Base-by-base conservation (phyloP, 2,888 invertebrate species). In the Lithophane socia region DNA sequence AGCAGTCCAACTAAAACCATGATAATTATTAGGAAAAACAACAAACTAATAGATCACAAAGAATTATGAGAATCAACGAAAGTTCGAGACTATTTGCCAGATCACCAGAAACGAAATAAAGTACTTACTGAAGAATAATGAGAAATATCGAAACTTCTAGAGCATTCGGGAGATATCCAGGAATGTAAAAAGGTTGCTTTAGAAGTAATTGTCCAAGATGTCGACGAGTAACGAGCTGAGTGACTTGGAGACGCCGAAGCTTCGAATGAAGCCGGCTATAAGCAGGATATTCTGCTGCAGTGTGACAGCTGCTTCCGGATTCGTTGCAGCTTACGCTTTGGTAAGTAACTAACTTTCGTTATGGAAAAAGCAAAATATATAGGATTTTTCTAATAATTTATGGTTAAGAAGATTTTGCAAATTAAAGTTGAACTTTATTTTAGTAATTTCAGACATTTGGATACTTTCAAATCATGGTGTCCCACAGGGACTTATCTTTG, bases 261-360 rank as follows among this genome's bases (percentile, higher is more conserved):
- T 94, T 66, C 90, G 93, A 10, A 97, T 97, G 97, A 96, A 94
- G 88, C 97, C 97, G 2, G 97, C 97, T 0, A 91, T 97, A 24
- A 95, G 91, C 79, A 95, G 92, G 77, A 94, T 97, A 87, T 97
- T 96, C 89, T 97, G 97, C 89, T 97, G 97, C 89, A 97, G 97
- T 73, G 96, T 97, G 2, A 97, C 96, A 0, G 97, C 97, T 37
- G 97, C 97, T 2, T 94, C 97, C 0, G 97, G 97, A 1, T 97
- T 97, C 79, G 93, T 97, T 24, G 97, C 97, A 73, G 97, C 97
- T 56, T 97, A 97, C 89, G 97, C 97, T 76, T 89, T 97, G 94
- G 97, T 97, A 89, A 93, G 94, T 63, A 13, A 5, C 5, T 44
- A 12, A 16, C 3, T 24, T 77, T 21, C 86, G 44, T n/a, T n/a